Evolutionary conservation across 2,113 vertebrate species (phyloP).

Genomic region (Danionella cerebrum): DNA sequence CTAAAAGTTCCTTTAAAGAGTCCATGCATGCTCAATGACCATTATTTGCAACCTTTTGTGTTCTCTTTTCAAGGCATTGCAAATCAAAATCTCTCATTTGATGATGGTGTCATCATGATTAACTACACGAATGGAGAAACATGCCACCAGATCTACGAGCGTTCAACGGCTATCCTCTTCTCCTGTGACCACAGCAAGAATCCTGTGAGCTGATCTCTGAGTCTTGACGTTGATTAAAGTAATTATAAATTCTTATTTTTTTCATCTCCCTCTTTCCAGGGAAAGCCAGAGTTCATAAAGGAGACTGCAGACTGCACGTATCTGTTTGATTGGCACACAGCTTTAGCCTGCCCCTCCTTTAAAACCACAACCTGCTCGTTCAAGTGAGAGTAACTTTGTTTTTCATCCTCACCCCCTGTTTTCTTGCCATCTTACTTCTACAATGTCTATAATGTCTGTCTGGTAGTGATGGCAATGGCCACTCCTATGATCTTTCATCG

Average conservation of each 20-base stretch:
- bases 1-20: no score
- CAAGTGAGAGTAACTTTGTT: constrained; percentile 64
- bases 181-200: constrained; percentile 73
- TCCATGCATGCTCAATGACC: no score
- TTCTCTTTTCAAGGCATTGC: constrained; percentile 61
- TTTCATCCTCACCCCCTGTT: no score
- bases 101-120: constrained; percentile 82
- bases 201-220: constrained; percentile 64
- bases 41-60: no score
- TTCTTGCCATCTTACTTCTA: no score
- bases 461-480: constrained; percentile 71
- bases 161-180: constrained; percentile 85
- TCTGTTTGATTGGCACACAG: constrained; percentile 84
- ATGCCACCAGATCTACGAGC: constrained; percentile 79
- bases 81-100: constrained; percentile 73
- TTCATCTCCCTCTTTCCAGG: constrained; percentile 42
- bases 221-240: not conserved
- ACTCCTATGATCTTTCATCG: constrained; percentile 82
- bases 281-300: constrained; percentile 75
- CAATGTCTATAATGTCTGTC: not conserved
- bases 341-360: constrained; percentile 78
- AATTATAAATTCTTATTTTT: not conserved
- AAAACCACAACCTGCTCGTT: constrained; percentile 80
- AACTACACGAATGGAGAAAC: constrained; percentile 82
- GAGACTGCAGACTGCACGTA: constrained; percentile 91